Conservation (phyloP, 1,140 invertebrate genomes). For the Chlorops oryzae region DNA sequence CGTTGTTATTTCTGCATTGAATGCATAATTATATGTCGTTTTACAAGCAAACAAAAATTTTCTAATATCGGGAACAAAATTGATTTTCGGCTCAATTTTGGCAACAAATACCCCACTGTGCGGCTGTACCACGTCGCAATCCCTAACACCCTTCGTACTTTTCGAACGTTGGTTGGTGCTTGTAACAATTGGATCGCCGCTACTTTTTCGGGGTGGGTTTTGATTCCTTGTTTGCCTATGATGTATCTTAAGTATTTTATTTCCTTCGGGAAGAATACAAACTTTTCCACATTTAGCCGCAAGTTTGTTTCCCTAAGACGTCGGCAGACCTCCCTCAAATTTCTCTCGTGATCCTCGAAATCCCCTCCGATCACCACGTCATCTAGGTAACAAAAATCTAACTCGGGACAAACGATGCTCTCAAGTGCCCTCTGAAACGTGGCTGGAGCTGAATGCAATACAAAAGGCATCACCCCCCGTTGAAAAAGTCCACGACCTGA, state of each 20-base stretch:
- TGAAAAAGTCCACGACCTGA: background rate
- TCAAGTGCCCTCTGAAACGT: background rate
- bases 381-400: background rate
- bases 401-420: too few relatives aligned
- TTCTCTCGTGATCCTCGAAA: too few relatives aligned
- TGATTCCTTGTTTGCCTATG: background rate
- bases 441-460: background rate
- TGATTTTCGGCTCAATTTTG: too few relatives aligned
- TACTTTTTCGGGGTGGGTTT: background rate
- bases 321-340: too few relatives aligned
- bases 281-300: background rate
- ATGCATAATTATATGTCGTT: too few relatives aligned
- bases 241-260: background rate
- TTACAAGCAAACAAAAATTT: too few relatives aligned
- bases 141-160: background rate
- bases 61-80: too few relatives aligned
- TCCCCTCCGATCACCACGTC: background rate
- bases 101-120: too few relatives aligned
- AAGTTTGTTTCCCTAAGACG: too few relatives aligned
- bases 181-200: background rate
- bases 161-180: background rate
- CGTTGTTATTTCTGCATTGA: too few relatives aligned
- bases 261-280: background rate
- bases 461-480: background rate
- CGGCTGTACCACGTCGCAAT: background rate